Percentiles rank a stretch among this genome's conserved stretches.
Conservation (phyloP, 2,113 vertebrate species). For the Varanus salvator region DNA sequence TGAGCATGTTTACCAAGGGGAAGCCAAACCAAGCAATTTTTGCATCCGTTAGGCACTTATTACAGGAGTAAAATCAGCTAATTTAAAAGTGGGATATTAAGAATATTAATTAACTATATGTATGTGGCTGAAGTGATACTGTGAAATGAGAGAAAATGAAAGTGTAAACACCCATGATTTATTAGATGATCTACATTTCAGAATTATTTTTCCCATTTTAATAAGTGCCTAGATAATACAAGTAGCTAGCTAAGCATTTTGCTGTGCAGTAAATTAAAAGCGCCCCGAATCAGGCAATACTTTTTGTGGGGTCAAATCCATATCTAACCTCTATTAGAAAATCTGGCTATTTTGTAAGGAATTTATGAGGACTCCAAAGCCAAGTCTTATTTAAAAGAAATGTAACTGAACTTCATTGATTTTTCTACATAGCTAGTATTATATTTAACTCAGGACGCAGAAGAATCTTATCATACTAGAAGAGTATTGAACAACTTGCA, state of each 20-base stretch:
- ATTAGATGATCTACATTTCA: constrained; percentile 36
- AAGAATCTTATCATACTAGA: constrained; percentile 61
- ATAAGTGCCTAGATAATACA: constrained; percentile 47
- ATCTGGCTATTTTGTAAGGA: constrained; percentile 65
- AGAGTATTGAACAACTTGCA: constrained; percentile 56
- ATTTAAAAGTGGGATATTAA: neutral
- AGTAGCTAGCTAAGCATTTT: constrained; percentile 69
- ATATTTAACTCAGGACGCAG: constrained; percentile 68
- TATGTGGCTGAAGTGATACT: neutral
- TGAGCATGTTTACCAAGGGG: neutral
- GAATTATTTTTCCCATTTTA: constrained; percentile 21
- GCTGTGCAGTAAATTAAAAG: constrained; percentile 66
- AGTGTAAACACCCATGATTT: constrained; percentile 17
- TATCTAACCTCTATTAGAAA: constrained; percentile 78
- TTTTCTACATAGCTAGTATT: constrained; percentile 66
- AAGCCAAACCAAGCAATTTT: neutral
- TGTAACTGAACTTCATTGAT: constrained; percentile 72
- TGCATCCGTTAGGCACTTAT: neutral
- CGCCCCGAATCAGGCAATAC: constrained; percentile 55
- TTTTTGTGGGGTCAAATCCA: constrained; percentile 75
- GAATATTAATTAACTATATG: neutral
- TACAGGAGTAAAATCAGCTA: neutral
- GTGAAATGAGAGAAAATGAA: neutral
- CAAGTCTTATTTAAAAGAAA: constrained; percentile 73
- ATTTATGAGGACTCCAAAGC: constrained; percentile 76